Conservation (phyloP, 2,113 vertebrate genomes). For the Erythrocebus patas region DNA sequence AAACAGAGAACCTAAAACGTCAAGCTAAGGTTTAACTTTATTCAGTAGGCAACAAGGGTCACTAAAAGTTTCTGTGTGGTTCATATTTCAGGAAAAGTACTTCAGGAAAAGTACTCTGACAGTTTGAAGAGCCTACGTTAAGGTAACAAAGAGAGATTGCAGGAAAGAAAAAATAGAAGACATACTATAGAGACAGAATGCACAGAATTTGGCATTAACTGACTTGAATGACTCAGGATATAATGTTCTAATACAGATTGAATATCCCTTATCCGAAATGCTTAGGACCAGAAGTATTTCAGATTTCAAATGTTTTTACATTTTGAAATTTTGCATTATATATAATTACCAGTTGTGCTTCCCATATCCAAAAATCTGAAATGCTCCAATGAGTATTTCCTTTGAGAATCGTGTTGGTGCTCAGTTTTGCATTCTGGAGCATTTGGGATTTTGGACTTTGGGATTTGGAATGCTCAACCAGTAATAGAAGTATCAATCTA, state of each 20-base stretch:
- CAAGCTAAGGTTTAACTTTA: background rate
- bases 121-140: background rate
- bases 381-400: background rate
- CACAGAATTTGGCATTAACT: background rate
- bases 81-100: background rate
- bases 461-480: background rate
- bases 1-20: background rate
- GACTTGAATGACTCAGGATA: background rate
- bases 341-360: background rate
- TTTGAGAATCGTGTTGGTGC: background rate
- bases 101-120: conserved; percentile 11
- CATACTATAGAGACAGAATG: background rate
- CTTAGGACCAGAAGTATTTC: background rate
- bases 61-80: background rate
- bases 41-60: background rate
- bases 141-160: background rate
- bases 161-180: conserved; percentile 35
- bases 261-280: background rate
- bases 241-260: background rate
- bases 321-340: background rate
- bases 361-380: background rate
- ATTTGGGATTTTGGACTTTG: background rate
- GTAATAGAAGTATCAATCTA: background rate
- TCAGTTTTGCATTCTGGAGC: background rate
- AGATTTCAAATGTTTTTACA: background rate